Evolutionary conservation across 2,113 vertebrate species (phyloP).

Genomic region (Nothocercus nigrocapillus): DNA sequence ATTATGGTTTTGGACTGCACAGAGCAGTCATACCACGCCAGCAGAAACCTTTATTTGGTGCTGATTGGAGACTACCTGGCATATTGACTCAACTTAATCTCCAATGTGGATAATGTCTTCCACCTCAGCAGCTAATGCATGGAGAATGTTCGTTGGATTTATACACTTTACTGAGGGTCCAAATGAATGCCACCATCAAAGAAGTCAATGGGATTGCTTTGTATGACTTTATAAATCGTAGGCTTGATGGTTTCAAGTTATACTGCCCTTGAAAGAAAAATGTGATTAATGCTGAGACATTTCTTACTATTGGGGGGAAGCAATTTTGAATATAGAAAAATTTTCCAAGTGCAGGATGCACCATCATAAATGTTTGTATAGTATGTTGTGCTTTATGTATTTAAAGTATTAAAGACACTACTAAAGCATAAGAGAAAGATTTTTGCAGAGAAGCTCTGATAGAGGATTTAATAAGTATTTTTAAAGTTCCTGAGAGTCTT

Average conservation of each 20-base stretch:
- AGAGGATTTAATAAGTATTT: slow-evolving; percentile 2
- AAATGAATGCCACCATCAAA: neutral
- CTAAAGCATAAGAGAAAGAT: neutral
- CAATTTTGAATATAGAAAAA: neutral
- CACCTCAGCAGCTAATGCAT: neutral
- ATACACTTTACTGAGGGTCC: neutral
- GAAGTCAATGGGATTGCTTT: neutral
- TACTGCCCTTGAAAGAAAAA: neutral
- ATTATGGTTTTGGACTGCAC: neutral
- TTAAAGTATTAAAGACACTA: neutral
- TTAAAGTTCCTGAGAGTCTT: neutral
- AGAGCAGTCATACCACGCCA: neutral
- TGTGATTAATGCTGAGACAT: neutral
- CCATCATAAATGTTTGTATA: neutral
- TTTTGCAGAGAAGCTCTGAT: neutral
- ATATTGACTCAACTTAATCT: neutral
- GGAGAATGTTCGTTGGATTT: neutral
- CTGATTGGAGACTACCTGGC: neutral
- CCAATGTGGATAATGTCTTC: neutral
- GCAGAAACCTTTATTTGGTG: neutral
- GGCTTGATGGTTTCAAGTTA: neutral
- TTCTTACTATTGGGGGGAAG: neutral
- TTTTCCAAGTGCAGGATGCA: neutral
- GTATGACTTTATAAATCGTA: neutral
- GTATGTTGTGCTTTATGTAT: neutral